These are phyloP conservation scores for Monodelphis domestica DNA, from an alignment of 2,797 vertebrate species.

Conservation along the genomic window DNA sequence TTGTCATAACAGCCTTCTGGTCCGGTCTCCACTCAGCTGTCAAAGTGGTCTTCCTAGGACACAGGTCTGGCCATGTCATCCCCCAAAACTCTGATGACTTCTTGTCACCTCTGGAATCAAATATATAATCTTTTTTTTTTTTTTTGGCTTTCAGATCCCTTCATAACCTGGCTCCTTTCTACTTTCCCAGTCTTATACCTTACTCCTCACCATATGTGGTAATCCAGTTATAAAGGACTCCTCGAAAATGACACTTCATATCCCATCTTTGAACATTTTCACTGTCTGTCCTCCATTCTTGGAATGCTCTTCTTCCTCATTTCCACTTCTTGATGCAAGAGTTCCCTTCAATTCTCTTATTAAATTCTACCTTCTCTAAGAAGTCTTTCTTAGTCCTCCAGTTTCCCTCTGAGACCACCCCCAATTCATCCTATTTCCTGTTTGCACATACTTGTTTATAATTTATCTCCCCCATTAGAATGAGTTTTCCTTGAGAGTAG, in stretches of 20 bases:
- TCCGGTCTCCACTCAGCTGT: not conserved
- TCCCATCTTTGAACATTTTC: not conserved
- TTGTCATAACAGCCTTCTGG: not conserved
- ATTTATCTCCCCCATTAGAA: too few relatives aligned
- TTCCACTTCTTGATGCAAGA: not conserved
- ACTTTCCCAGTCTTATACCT: not conserved
- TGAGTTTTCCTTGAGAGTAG: too few relatives aligned
- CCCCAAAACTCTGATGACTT: not conserved
- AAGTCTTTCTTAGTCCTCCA: not conserved
- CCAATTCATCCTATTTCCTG: too few relatives aligned
- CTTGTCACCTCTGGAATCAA: not conserved
- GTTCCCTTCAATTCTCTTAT: not conserved
- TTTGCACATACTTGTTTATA: too few relatives aligned
- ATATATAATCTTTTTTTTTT: not conserved
- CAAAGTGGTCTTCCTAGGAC: not conserved
- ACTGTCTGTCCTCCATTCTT: not conserved
- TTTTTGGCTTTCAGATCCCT: not conserved
- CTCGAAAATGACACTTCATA: not conserved
- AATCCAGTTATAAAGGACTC: not conserved
- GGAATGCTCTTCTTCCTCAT: not conserved
- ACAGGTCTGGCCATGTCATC: not conserved
- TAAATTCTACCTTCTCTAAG: not conserved
- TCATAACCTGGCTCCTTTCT: not conserved
- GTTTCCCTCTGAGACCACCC: not conserved
- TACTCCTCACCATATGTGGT: not conserved